phyloP scores from a whole-genome alignment of 1,140 invertebrate species.

The Tetramorium alpestre region DNA sequence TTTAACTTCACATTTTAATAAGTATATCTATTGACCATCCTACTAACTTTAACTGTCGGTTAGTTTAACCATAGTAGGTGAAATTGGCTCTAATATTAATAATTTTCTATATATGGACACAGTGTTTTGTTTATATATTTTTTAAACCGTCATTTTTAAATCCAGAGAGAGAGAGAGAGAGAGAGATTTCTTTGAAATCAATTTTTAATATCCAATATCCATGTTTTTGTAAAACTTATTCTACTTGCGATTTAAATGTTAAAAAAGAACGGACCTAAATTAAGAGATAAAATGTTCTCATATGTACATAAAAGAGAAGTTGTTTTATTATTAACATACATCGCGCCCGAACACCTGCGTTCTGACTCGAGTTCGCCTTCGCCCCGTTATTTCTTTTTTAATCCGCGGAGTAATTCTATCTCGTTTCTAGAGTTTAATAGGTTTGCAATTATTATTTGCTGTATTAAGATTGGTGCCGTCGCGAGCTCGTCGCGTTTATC shows the following conservation, averaged over 20 bases:
- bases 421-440: neutral
- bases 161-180: neutral
- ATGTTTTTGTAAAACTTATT: neutral
- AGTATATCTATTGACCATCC: too few species aligned
- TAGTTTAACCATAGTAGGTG: too few species aligned
- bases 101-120: neutral
- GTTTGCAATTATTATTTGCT: neutral
- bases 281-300: conserved; percentile 19
- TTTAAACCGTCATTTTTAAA: neutral
- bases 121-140: neutral
- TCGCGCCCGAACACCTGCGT: neutral
- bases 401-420: neutral
- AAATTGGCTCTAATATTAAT: neutral
- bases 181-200: neutral
- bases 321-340: conserved; percentile 16
- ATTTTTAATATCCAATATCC: neutral
- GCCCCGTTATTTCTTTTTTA: neutral
- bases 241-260: neutral
- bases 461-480: neutral
- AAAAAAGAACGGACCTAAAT: neutral
- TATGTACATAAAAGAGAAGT: conserved; percentile 4
- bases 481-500: neutral
- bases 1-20: too few species aligned
- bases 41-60: too few species aligned
- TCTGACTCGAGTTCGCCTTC: neutral